Evolutionary conservation across 1,140 invertebrate species (phyloP).

Genomic region (Pseudoatta argentina): DNA sequence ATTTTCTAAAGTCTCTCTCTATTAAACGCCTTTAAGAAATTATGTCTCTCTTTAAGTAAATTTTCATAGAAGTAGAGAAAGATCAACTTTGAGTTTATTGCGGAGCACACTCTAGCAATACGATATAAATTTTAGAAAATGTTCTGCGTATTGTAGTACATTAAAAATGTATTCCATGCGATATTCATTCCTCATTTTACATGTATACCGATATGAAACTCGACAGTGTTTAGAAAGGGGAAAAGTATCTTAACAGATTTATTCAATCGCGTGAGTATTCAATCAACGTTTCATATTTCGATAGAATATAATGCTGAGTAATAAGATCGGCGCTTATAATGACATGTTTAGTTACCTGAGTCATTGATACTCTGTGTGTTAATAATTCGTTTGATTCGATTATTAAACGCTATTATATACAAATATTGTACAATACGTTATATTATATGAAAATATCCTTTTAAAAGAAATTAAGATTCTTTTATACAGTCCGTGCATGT

Average conservation of each 20-base stretch:
- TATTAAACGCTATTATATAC: not conserved
- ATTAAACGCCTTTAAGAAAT: not conserved
- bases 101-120: not conserved
- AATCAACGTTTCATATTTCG: conserved; percentile 38
- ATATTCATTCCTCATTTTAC: not conserved
- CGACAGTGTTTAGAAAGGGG: not conserved
- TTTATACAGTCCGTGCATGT: not conserved
- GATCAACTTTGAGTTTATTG: conserved; percentile 31
- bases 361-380: not conserved
- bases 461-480: not conserved
- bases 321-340: conserved; percentile 6
- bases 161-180: not conserved
- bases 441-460: not conserved
- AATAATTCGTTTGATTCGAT: not conserved
- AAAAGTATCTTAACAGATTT: conserved; percentile 36
- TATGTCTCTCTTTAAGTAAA: not conserved
- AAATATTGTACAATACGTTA: not conserved
- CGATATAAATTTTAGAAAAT: conserved; percentile 27
- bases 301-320: conserved; percentile 1
- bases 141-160: not conserved
- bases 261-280: conserved; percentile 29
- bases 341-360: not conserved
- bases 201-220: conserved; percentile 23
- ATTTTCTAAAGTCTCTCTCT: not conserved
- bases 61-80: not conserved